A percentile compares a stretch with the other conserved stretches of the same genome.
Evolutionary conservation across 2,797 vertebrate species (phyloP).

Genomic region (Melanotaenia nigrans): DNA sequence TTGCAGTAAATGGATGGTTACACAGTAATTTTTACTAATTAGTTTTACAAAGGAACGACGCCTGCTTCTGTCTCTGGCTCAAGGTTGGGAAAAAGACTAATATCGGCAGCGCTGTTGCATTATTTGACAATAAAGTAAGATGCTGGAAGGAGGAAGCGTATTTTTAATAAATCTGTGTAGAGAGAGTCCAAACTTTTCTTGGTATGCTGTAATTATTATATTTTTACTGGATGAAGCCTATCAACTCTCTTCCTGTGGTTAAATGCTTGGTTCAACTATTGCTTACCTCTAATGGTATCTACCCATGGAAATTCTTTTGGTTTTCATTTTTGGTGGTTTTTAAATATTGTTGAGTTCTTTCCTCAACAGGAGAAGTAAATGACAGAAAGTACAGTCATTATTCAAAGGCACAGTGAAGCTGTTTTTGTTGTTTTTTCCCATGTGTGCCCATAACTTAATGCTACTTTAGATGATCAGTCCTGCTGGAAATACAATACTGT

Average conservation of each 20-base stretch:
- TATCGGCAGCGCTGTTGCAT: constrained; percentile 37
- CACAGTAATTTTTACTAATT: constrained; percentile 40
- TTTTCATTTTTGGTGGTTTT: constrained; percentile 9
- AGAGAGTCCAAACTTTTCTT: constrained; percentile 23
- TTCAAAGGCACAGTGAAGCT: background rate
- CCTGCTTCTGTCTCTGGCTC: constrained; percentile 21
- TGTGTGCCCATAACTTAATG: background rate
- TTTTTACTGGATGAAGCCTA: constrained; percentile 30
- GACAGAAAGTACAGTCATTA: constrained; percentile 22
- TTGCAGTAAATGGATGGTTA: constrained; percentile 38
- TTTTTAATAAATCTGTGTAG: constrained; percentile 4
- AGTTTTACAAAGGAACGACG: constrained; percentile 20
- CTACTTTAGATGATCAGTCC: background rate
- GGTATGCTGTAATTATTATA: constrained; percentile 46
- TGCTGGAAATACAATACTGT: background rate
- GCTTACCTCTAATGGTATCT: background rate
- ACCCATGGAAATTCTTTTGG: constrained; percentile 15
- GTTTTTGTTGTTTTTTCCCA: constrained; percentile 3
- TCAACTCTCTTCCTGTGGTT: constrained; percentile 17
- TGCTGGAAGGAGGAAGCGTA: constrained; percentile 3
- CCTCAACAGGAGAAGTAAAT: constrained; percentile 14
- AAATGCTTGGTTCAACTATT: constrained; percentile 8
- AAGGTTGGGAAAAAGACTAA: constrained; percentile 26
- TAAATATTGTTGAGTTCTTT: background rate
- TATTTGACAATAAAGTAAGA: constrained; percentile 44